Conservation (phyloP, 2,797 vertebrate species). For the Rhinatrema bivittatum region DNA sequence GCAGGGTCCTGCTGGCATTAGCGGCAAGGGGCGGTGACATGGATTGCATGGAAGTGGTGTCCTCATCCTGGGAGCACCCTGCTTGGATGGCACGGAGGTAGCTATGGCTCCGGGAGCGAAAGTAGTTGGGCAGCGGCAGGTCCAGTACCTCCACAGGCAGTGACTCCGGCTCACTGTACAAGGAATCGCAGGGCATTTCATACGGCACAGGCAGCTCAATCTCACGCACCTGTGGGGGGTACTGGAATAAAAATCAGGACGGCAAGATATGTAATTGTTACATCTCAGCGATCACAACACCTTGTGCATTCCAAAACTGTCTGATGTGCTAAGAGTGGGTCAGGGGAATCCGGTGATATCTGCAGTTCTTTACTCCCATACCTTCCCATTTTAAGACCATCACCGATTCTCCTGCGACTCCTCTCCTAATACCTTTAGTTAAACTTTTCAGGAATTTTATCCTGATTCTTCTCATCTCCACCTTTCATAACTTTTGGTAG, state of each 20-base stretch:
- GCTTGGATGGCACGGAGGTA: conserved; percentile 98
- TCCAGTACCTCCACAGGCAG: conserved; percentile 79
- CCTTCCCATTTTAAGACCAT: neutral
- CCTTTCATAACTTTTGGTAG: neutral
- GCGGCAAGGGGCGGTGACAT: conserved; percentile 81
- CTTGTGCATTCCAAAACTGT: too few species aligned
- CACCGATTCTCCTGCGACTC: too few species aligned
- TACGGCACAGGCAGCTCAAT: conserved; percentile 81
- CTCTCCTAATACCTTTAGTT: too few species aligned
- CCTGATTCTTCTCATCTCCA: neutral
- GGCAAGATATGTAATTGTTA: conserved; percentile 4
- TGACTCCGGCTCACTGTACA: conserved; percentile 79
- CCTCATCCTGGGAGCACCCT: conserved; percentile 95
- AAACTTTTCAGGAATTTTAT: neutral
- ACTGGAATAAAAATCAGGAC: neutral
- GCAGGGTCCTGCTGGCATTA: conserved; percentile 83
- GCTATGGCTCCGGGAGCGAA: conserved; percentile 97
- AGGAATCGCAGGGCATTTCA: conserved; percentile 79
- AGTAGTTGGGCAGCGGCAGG: conserved; percentile 87
- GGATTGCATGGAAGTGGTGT: conserved; percentile 83
- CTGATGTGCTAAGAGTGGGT: too few species aligned
- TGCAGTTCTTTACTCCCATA: too few species aligned
- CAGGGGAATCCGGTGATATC: neutral
- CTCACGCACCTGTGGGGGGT: conserved; percentile 70
- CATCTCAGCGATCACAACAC: too few species aligned